phyloP scores from a whole-genome alignment of 1,140 invertebrate species.

The Brevipalpus yothersi region DNA sequence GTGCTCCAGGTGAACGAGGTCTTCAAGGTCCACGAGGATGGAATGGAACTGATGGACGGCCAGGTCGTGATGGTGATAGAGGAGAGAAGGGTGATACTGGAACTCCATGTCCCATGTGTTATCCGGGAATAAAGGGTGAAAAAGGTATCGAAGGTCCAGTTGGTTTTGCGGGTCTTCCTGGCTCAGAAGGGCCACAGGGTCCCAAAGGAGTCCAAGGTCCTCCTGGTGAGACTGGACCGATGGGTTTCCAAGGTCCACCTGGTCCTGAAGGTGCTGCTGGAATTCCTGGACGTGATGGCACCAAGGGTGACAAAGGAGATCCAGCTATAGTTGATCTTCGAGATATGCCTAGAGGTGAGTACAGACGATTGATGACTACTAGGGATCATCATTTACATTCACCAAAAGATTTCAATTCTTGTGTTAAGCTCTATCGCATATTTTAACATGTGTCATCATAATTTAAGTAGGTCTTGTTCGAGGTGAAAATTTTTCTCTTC shows the following conservation, averaged over 20 bases:
- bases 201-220: slow-evolving; percentile 25
- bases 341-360: no score
- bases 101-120: slow-evolving; percentile 5
- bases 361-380: no score
- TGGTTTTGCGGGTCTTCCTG: slow-evolving; percentile 25
- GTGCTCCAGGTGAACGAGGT: slow-evolving; percentile 40
- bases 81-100: slow-evolving; percentile 16
- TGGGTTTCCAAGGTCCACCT: slow-evolving; percentile 23
- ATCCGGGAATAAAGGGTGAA: slow-evolving; percentile 22
- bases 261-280: slow-evolving; percentile 36
- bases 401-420: no score
- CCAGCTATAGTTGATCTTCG: no score
- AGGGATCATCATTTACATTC: no score
- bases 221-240: slow-evolving; percentile 23
- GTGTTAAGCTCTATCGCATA: no score
- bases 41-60: slow-evolving; percentile 30
- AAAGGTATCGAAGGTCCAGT: slow-evolving; percentile 23
- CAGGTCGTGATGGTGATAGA: slow-evolving; percentile 17
- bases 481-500: no score
- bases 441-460: no score
- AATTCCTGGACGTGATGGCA: slow-evolving; percentile 29
- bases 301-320: slow-evolving; percentile 18
- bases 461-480: no score
- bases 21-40: slow-evolving; percentile 29
- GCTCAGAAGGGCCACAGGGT: slow-evolving; percentile 35